Percentiles rank a stretch among this genome's conserved stretches.
Conservation (phyloP, 2,797 vertebrate genomes). For the Holocentrus rufus region DNA sequence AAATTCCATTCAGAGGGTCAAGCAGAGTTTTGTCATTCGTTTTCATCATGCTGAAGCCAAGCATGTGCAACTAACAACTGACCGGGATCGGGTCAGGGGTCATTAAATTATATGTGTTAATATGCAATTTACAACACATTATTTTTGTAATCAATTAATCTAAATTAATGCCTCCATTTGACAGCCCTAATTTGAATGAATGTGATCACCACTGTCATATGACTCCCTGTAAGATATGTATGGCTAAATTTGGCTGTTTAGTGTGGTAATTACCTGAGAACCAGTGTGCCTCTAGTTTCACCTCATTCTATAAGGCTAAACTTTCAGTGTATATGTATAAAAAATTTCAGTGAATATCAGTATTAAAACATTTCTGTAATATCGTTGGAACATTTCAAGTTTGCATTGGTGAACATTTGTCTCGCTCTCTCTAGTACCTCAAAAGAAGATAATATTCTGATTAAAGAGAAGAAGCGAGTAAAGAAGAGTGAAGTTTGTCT, state of each 20-base stretch:
- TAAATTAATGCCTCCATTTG: too few species aligned
- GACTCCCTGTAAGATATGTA: too few species aligned
- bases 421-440: background rate
- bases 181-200: background rate
- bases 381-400: background rate
- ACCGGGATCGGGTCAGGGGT: too few species aligned
- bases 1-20: too few species aligned
- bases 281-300: background rate
- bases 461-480: constrained; percentile 1
- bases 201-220: background rate
- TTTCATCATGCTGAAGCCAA: too few species aligned
- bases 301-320: background rate
- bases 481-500: constrained; percentile 15
- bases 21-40: too few species aligned
- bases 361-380: background rate
- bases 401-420: constrained; percentile 4
- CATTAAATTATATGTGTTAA: too few species aligned
- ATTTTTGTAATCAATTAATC: too few species aligned
- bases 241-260: background rate
- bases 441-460: background rate
- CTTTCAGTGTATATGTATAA: background rate
- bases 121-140: too few species aligned
- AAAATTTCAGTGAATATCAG: background rate
- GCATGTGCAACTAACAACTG: too few species aligned
- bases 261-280: background rate